Evolutionary conservation across 2,113 vertebrate species (phyloP).

Genomic region (Tautogolabrus adspersus): DNA sequence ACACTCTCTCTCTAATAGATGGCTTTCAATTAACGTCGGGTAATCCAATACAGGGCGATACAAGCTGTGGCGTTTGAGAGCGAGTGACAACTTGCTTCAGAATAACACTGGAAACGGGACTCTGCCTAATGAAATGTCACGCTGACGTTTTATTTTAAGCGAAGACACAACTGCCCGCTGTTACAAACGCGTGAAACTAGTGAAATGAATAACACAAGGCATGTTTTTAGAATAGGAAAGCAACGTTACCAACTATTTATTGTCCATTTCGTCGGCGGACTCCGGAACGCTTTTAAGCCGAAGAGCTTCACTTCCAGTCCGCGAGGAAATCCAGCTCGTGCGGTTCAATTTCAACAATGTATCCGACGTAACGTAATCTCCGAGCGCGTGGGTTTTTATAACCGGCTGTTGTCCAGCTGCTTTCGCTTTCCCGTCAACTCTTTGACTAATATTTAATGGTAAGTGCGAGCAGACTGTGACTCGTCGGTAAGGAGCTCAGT

Average conservation of each 20-base stretch:
- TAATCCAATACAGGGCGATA: slow-evolving; percentile 16
- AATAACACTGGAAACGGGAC: slow-evolving; percentile 32
- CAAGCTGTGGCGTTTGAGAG: slow-evolving; percentile 45
- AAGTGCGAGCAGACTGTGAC: slow-evolving; percentile 57
- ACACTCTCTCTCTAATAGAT: neutral
- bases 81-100: slow-evolving; percentile 67
- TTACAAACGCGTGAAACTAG: neutral
- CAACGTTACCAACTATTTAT: slow-evolving; percentile 79
- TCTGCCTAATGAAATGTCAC: slow-evolving; percentile 10
- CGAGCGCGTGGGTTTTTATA: slow-evolving; percentile 9
- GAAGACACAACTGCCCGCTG: neutral
- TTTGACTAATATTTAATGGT: slow-evolving; percentile 48
- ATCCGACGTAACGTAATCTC: neutral
- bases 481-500: slow-evolving; percentile 74
- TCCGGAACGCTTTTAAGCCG: slow-evolving; percentile 62
- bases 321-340: slow-evolving; percentile 52
- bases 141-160: slow-evolving; percentile 21
- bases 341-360: slow-evolving; percentile 27
- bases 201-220: slow-evolving; percentile 27
- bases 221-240: slow-evolving; percentile 53
- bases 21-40: neutral
- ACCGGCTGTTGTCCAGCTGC: neutral
- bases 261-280: slow-evolving; percentile 72
- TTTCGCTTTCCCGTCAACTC: slow-evolving; percentile 57
- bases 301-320: slow-evolving; percentile 55